phyloP scores from a whole-genome alignment of 2,113 vertebrate genomes.

The Megaceryle maxima region DNA sequence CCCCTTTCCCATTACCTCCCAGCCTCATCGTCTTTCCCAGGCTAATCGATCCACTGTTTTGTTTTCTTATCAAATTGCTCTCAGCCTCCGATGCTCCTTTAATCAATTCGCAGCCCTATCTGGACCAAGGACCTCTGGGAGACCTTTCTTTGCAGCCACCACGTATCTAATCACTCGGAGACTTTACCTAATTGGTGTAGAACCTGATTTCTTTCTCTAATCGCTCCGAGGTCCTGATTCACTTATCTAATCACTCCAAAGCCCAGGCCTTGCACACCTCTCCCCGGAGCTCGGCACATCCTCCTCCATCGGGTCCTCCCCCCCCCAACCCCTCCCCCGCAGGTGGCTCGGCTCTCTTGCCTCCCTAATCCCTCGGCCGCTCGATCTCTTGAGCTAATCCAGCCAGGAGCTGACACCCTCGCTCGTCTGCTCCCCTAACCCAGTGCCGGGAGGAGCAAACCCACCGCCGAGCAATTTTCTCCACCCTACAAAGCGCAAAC shows the following conservation, averaged over 20 bases:
- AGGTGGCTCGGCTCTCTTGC: conserved; percentile 4
- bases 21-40: background rate
- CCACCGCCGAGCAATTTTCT: accelerated
- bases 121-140: background rate
- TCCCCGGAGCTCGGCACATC: background rate
- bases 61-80: conserved; percentile 36
- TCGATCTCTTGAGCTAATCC: conserved; percentile 22
- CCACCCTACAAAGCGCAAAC: accelerated
- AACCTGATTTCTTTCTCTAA: conserved; percentile 52
- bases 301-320: background rate
- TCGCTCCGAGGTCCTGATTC: background rate
- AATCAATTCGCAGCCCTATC: conserved; percentile 1
- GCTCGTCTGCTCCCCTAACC: background rate
- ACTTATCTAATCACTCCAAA: conserved; percentile 25
- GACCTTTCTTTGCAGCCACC: background rate
- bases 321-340: background rate
- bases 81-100: background rate
- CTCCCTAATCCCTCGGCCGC: background rate
- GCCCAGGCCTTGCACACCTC: conserved; percentile 27
- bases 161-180: background rate
- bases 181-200: conserved; percentile 55
- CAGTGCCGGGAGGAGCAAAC: background rate
- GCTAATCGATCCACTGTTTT: conserved; percentile 40
- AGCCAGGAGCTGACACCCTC: background rate
- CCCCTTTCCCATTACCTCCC: background rate